Percentiles rank a stretch among this genome's conserved stretches.
Conservation (phyloP, 1,140 invertebrate genomes). For the Drosophila tani region DNA sequence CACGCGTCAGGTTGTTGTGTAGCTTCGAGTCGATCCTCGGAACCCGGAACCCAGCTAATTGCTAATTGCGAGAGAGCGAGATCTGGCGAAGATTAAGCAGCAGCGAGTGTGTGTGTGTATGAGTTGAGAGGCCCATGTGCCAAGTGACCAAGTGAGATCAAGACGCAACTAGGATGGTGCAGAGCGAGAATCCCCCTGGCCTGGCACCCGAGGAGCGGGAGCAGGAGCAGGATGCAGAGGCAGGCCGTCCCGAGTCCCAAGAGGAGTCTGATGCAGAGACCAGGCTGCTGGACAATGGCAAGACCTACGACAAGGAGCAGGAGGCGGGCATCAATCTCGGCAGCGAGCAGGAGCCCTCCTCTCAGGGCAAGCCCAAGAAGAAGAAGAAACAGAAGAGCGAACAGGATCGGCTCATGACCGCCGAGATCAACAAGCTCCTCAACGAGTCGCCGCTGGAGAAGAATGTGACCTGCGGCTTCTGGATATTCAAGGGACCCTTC, state of each 20-base stretch:
- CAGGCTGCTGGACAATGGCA: conserved; percentile 72
- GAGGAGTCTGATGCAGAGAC: conserved; percentile 56
- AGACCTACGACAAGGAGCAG: conserved; percentile 22
- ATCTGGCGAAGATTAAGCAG: conserved; percentile 59
- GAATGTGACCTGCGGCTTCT: conserved; percentile 88
- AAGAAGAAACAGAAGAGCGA: conserved; percentile 66
- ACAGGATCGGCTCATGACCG: conserved; percentile 69
- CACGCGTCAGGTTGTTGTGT: conserved; percentile 60
- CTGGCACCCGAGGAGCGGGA: conserved; percentile 30
- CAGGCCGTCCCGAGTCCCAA: conserved; percentile 12
- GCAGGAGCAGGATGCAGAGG: conserved; percentile 33
- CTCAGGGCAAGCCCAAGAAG: conserved; percentile 53
- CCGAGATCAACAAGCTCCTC: conserved; percentile 86
- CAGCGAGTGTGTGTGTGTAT: conserved; percentile 27
- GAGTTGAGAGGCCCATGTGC: conserved; percentile 50
- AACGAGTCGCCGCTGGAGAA: conserved; percentile 86
- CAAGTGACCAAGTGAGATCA: conserved; percentile 7
- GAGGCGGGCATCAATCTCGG: conserved; percentile 14
- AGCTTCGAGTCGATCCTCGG: conserved; percentile 4
- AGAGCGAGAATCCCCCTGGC: conserved; percentile 49
- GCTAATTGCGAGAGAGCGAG: conserved; percentile 24
- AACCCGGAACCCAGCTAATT: conserved; percentile 49
- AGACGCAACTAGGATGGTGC: conserved; percentile 50
- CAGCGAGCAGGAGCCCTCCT: background rate
- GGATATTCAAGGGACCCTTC: conserved; percentile 86